Evolutionary conservation across 2,113 vertebrate species (phyloP).

Genomic region (Canis aureus): DNA sequence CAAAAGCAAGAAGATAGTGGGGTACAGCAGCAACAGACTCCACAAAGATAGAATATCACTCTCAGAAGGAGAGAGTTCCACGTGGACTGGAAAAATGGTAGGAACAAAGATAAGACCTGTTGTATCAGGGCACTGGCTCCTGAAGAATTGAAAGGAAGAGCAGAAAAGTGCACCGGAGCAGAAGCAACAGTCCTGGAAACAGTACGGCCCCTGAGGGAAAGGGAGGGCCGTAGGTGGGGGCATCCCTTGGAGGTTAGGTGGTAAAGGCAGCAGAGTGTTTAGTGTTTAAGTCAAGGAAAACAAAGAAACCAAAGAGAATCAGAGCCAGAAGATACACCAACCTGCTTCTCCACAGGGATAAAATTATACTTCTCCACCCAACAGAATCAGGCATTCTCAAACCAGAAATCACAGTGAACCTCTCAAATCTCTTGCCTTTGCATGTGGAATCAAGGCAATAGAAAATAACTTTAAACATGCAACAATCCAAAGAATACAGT

Average conservation of each 20-base stretch:
- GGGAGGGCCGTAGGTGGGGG: not conserved
- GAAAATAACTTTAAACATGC: not conserved
- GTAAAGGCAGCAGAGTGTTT: not conserved
- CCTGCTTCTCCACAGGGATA: not conserved
- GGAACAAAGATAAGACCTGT: not conserved
- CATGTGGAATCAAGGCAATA: not conserved
- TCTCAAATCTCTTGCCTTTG: not conserved
- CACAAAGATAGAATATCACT: not conserved
- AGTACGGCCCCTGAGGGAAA: not conserved
- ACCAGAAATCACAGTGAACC: not conserved
- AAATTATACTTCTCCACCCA: not conserved
- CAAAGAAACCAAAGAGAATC: not conserved
- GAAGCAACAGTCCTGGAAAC: not conserved
- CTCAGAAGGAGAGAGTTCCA: not conserved
- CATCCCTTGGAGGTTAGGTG: not conserved
- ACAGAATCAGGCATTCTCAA: not conserved
- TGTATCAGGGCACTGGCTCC: not conserved
- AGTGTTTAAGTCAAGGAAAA: not conserved
- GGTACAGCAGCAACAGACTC: not conserved
- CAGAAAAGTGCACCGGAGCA: not conserved
- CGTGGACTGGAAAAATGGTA: not conserved
- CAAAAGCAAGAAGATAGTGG: not conserved
- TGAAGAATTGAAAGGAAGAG: not conserved
- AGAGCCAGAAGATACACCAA: not conserved
- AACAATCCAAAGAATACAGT: not conserved